Evolutionary conservation across 2,888 invertebrate genomes (phyloP).

Genomic region (Scelioninae gen. 2): DNA sequence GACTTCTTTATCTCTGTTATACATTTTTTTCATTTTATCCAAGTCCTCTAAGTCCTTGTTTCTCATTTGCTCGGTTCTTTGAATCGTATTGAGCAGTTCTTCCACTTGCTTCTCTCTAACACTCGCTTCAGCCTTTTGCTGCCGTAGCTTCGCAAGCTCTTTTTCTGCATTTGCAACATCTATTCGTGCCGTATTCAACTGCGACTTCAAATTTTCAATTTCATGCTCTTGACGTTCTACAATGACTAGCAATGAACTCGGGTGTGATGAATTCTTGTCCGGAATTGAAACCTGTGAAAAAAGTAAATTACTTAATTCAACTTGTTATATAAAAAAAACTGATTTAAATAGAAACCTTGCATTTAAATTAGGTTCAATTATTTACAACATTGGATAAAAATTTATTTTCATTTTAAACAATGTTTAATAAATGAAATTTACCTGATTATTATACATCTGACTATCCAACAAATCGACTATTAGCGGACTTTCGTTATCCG

Average conservation of each 20-base stretch:
- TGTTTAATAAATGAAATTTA: conserved; percentile 1
- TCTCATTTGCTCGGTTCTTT: conserved; percentile 86
- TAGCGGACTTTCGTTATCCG: conserved; percentile 68
- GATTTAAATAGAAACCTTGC: too few species aligned
- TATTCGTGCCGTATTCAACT: conserved; percentile 80
- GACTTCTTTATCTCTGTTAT: conserved; percentile 80
- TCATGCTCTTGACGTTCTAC: conserved; percentile 82
- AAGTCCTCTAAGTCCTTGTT: conserved; percentile 83
- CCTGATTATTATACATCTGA: conserved; percentile 62
- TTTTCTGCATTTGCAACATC: conserved; percentile 83
- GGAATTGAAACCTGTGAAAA: conserved; percentile 65
- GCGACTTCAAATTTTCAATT: conserved; percentile 83
- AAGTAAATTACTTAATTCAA: neutral
- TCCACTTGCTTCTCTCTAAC: conserved; percentile 86
- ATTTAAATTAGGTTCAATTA: too few species aligned
- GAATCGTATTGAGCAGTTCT: conserved; percentile 84
- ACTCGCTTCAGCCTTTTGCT: conserved; percentile 83
- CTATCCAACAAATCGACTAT: conserved; percentile 72
- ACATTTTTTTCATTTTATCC: conserved; percentile 79
- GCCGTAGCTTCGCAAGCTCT: conserved; percentile 83
- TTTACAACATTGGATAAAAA: too few species aligned
- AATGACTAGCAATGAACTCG: conserved; percentile 73
- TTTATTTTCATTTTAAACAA: too few species aligned
- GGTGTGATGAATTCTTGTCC: conserved; percentile 70
- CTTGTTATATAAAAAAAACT: too few species aligned